Conservation (phyloP, 2,113 vertebrate species). For the Xiphophorus maculatus region DNA sequence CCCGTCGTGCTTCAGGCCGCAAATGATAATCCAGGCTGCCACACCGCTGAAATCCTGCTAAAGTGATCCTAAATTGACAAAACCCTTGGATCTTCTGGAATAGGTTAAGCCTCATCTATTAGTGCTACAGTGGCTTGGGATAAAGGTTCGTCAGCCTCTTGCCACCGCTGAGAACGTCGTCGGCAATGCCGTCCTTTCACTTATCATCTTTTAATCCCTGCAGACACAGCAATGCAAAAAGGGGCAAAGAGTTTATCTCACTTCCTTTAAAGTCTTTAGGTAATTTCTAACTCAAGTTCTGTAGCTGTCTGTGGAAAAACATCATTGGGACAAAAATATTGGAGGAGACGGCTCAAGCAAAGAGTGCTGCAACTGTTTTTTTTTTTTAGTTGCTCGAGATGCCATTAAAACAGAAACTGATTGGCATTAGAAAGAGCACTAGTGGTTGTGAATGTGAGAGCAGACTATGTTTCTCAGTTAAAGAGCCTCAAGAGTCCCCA, state of each 20-base stretch:
- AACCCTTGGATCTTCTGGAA: constrained; percentile 68
- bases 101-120: constrained; percentile 72
- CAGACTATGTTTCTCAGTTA: constrained; percentile 40
- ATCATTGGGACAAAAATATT: constrained; percentile 28
- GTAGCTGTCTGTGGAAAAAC: constrained; percentile 40
- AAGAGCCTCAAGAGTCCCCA: constrained; percentile 48
- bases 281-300: constrained; percentile 53
- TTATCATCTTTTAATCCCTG: constrained; percentile 71
- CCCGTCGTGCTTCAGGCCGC: constrained; percentile 49
- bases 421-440: constrained; percentile 65
- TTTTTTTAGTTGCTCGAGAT: constrained; percentile 51
- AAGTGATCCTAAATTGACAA: constrained; percentile 76
- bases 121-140: constrained; percentile 59
- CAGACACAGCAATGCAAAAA: constrained; percentile 54
- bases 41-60: constrained; percentile 67
- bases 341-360: constrained; percentile 24
- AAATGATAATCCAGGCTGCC: constrained; percentile 69
- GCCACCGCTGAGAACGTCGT: constrained; percentile 54
- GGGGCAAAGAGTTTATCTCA: constrained; percentile 48
- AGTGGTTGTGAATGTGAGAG: constrained; percentile 45
- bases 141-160: constrained; percentile 56
- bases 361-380: constrained; percentile 52
- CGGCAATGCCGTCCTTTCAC: constrained; percentile 37
- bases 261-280: constrained; percentile 47
- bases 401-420: constrained; percentile 64